A percentile compares a stretch with the other conserved stretches of the same genome.
These are phyloP conservation scores for Xiphorhynchus elegans DNA, from an alignment of 2,113 vertebrate genomes.

Conservation along the genomic window DNA sequence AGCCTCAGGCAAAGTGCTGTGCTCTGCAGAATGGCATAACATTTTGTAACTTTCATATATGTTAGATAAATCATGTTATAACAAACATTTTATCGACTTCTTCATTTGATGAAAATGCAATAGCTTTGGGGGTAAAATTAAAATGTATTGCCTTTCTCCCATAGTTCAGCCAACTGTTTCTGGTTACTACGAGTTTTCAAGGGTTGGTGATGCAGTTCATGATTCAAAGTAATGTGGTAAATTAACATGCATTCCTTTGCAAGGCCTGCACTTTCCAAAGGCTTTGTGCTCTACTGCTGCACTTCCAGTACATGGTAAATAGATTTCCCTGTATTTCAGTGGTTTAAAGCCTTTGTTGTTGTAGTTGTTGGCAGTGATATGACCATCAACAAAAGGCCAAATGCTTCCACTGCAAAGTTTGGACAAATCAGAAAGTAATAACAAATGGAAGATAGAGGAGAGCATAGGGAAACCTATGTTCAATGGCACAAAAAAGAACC, in stretches of 20 bases:
- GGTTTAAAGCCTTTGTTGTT: background rate
- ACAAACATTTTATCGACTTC: background rate
- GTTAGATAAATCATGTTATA: background rate
- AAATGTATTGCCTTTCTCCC: background rate
- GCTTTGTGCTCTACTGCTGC: background rate
- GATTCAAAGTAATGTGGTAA: background rate
- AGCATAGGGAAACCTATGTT: background rate
- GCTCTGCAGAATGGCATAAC: background rate
- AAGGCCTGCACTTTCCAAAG: background rate
- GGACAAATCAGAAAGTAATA: background rate
- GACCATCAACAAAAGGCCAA: background rate
- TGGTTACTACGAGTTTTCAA: background rate
- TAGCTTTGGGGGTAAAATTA: background rate
- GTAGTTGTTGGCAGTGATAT: background rate
- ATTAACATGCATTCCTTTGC: background rate
- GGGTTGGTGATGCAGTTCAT: background rate
- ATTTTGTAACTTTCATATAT: background rate
- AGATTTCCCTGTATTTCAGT: background rate
- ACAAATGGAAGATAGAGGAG: background rate
- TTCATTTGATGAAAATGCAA: background rate
- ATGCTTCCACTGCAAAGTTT: background rate
- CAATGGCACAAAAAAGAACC: rapidly evolving
- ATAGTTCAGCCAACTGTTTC: background rate
- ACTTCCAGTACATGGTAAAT: background rate
- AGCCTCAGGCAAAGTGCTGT: background rate